Evolutionary conservation across 2,113 vertebrate species (phyloP).

Genomic region (Thunnus maccoyii): DNA sequence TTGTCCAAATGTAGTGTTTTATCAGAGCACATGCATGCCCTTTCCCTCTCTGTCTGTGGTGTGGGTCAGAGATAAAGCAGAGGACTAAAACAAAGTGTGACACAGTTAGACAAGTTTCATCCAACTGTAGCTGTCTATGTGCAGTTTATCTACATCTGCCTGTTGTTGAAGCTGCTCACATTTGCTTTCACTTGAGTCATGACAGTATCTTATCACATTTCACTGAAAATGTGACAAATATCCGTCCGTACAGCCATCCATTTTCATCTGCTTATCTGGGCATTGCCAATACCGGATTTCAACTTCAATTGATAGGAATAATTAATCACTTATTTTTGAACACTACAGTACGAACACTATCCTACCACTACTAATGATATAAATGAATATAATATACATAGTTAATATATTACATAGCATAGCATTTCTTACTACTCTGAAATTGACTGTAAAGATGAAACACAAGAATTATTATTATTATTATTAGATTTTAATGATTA

Average conservation of each 20-base stretch:
- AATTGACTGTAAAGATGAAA: not conserved
- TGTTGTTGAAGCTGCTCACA: not conserved
- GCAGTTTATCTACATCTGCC: conserved; percentile 6
- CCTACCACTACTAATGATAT: too few relatives aligned
- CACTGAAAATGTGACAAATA: too few relatives aligned
- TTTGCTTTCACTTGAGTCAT: not conserved
- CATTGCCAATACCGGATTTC: too few relatives aligned
- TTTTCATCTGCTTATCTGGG: too few relatives aligned
- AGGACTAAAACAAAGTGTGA: conserved; percentile 41
- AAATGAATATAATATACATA: too few relatives aligned
- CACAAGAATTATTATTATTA: not conserved
- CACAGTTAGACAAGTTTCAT: conserved; percentile 43
- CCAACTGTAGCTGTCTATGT: conserved; percentile 23
- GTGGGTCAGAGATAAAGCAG: conserved; percentile 60
- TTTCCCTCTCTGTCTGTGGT: conserved; percentile 43
- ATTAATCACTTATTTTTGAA: not conserved
- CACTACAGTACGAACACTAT: too few relatives aligned
- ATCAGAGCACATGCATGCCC: conserved; percentile 43
- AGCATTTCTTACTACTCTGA: not conserved
- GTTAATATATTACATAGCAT: not conserved
- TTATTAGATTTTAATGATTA: not conserved
- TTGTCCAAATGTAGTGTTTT: conserved; percentile 49
- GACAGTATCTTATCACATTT: too few relatives aligned
- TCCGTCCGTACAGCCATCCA: too few relatives aligned
- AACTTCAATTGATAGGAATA: not conserved